These are phyloP conservation scores for Forficula auricularia DNA, from an alignment of 1,140 invertebrate genomes.

Conservation along the genomic window DNA sequence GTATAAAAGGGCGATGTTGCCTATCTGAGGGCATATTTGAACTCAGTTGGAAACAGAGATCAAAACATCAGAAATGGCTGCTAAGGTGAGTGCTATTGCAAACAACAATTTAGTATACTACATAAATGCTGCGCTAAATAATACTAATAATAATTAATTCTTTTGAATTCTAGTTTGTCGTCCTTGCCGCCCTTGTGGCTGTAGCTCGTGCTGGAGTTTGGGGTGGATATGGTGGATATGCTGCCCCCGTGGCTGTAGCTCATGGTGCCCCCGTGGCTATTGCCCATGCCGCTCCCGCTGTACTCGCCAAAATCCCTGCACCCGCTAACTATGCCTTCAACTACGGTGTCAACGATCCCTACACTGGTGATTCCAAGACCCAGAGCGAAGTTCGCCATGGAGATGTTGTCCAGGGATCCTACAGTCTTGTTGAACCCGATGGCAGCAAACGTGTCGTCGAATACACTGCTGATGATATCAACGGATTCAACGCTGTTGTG, in stretches of 20 bases:
- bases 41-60: slow-evolving; percentile 5
- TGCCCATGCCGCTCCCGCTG: slow-evolving; percentile 23
- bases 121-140: background rate
- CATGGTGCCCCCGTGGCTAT: slow-evolving; percentile 17
- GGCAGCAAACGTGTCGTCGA: too few species aligned
- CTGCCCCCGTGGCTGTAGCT: slow-evolving; percentile 12
- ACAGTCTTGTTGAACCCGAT: too few species aligned
- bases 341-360: slow-evolving; percentile 20
- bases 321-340: slow-evolving; percentile 5
- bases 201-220: slow-evolving; percentile 9
- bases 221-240: background rate
- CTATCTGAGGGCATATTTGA: too few species aligned
- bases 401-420: too few species aligned
- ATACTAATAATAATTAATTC: background rate
- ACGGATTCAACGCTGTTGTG: slow-evolving; percentile 19
- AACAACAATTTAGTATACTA: background rate
- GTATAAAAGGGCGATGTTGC: too few species aligned
- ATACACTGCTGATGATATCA: too few species aligned
- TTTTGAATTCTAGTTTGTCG: slow-evolving; percentile 4
- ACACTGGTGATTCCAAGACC: slow-evolving; percentile 22
- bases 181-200: slow-evolving; percentile 11
- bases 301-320: slow-evolving; percentile 9
- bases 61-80: background rate
- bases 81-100: background rate
- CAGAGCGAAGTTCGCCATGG: too few species aligned